Conservation (phyloP, 2,797 vertebrate genomes). For the Trematomus bernacchii region DNA sequence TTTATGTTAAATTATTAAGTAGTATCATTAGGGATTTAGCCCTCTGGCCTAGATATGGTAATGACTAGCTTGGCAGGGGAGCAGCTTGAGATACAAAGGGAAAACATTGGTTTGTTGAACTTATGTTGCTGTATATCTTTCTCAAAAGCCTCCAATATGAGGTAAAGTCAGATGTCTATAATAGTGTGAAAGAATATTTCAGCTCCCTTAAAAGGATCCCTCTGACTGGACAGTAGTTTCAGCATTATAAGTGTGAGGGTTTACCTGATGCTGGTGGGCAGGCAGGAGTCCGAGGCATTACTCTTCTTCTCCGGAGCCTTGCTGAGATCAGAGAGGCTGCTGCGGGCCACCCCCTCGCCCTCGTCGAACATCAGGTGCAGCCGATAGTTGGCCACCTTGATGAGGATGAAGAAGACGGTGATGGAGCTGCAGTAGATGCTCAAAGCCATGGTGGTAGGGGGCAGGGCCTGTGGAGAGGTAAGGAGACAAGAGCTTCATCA, state of each 20-base stretch:
- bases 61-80: conserved; percentile 31
- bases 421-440: conserved; percentile 94
- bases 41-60: conserved; percentile 50
- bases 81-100: conserved; percentile 14
- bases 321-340: conserved; percentile 85
- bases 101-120: conserved; percentile 14
- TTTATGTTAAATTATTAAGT: conserved; percentile 47
- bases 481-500: conserved; percentile 5
- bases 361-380: conserved; percentile 97
- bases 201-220: neutral
- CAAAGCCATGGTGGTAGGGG: conserved; percentile 90
- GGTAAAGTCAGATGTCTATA: too few relatives aligned
- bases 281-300: conserved; percentile 80
- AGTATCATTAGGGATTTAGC: conserved; percentile 49
- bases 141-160: neutral
- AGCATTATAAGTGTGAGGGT: neutral
- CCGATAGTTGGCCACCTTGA: conserved; percentile 95
- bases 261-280: conserved; percentile 86
- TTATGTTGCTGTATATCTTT: neutral
- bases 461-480: conserved; percentile 87
- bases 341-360: conserved; percentile 89
- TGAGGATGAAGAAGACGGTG: conserved; percentile 92
- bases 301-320: conserved; percentile 85
- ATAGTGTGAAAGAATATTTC: neutral
- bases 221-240: neutral